phyloP scores from a whole-genome alignment of 2,797 vertebrate genomes.

The Phylloscopus collybita region DNA sequence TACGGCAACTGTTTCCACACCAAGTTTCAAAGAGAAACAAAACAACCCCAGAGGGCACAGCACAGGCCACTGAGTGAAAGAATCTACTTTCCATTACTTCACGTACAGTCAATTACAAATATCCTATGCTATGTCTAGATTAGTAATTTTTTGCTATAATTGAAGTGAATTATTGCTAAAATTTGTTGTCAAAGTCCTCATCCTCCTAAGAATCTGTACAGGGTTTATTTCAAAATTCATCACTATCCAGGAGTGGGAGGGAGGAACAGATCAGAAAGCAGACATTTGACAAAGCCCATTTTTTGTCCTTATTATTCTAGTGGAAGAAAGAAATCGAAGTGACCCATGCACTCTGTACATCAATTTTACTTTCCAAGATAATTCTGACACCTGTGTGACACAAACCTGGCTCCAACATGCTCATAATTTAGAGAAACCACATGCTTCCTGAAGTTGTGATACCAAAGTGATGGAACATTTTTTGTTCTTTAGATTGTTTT shows the following conservation, averaged over 20 bases:
- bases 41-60: constrained; percentile 34
- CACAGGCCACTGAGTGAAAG: neutral
- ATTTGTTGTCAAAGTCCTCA: neutral
- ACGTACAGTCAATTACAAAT: neutral
- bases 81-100: neutral
- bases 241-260: neutral
- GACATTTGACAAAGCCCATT: neutral
- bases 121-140: neutral
- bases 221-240: neutral
- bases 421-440: neutral
- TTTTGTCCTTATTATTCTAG: neutral
- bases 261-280: neutral
- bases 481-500: neutral
- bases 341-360: neutral
- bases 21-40: constrained; percentile 33
- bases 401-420: neutral
- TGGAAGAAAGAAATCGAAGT: neutral
- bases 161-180: neutral
- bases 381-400: neutral
- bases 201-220: neutral
- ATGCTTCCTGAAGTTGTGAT: neutral
- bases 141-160: neutral
- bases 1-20: neutral
- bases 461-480: neutral
- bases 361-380: neutral